Evolutionary conservation across 1,140 invertebrate genomes (phyloP), one percentile per base, ranked within the genome.

Genomic region (Pogonognathellus flavescens): DNA sequence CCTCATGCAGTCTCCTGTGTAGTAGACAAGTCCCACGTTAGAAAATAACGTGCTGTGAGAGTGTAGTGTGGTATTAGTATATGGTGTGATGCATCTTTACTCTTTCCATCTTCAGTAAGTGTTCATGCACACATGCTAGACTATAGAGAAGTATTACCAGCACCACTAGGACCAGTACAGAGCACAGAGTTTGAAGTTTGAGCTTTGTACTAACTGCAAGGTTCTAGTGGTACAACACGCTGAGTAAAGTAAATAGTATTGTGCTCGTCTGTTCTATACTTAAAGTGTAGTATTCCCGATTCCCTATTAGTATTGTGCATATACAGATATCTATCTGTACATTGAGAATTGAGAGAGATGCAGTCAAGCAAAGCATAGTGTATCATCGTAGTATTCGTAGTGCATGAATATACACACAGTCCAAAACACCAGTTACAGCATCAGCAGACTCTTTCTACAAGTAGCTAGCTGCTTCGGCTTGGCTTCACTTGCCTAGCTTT

Each of bases 181-280:
- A 41, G 49, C 25, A 50, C 25, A 50, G 31, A 76, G 16, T 76
- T 76, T 72, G 66, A 72, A 72, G 66, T 72, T 72, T 72, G 66
- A 72, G 22, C 59, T 62, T 62, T 62, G 59, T 62, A 62, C 59
- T n/a, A 18, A 14, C 5, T 20, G n/a, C 59, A 62, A 20, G 9
- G 18, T 10, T 18, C 9, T 20, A 60, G 10, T 18, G 59, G 59
- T 18, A 20, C 16, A 16, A 16, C 18, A 31, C 9, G 20, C 11
- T 20, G 7, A 31, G 20, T 31, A 11, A 66, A 14, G 14, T 66
- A 66, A 66, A 66, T 18, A 66, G 62, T 66, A 66, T 66, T 66
- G 25, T 20, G 20, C 62, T 25, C 22, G 18, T 22, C 25, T 41
- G 9, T 20, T 66, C 62, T 31, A 60, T 60, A 25, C 16, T 13